These are phyloP conservation scores for Balanococcus diminutus DNA, from an alignment of 2,888 invertebrate species.

Conservation along the genomic window DNA sequence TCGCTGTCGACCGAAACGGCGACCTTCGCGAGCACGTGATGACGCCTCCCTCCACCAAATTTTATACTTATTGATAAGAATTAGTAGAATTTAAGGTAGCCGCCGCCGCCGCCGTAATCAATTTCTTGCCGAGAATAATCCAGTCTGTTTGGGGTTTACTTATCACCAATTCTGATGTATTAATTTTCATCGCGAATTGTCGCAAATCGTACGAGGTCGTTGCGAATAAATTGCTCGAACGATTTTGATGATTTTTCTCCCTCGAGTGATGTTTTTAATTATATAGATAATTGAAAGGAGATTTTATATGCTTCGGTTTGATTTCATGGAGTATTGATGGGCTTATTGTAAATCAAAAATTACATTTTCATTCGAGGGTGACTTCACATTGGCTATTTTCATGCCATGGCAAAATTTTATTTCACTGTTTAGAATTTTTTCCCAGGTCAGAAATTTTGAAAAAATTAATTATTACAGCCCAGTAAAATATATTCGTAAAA, in stretches of 20 bases:
- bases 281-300: no score
- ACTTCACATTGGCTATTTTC: no score
- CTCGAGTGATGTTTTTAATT: no score
- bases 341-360: no score
- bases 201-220: neutral
- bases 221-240: neutral
- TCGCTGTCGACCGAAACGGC: conserved; percentile 15
- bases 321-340: no score
- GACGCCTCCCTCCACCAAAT: conserved; percentile 20
- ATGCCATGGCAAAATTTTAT: no score
- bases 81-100: conserved; percentile 40
- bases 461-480: no score
- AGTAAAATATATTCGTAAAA: no score
- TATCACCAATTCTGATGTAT: neutral
- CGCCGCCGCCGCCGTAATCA: neutral
- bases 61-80: conserved; percentile 46
- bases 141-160: neutral
- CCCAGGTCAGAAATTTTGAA: no score
- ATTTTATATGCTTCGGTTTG: no score
- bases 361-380: no score
- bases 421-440: no score
- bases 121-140: neutral
- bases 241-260: neutral
- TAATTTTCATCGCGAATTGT: neutral
- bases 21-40: conserved; percentile 52